phyloP scores from a whole-genome alignment of 2,113 vertebrate species.

The Sigmodon hispidus region DNA sequence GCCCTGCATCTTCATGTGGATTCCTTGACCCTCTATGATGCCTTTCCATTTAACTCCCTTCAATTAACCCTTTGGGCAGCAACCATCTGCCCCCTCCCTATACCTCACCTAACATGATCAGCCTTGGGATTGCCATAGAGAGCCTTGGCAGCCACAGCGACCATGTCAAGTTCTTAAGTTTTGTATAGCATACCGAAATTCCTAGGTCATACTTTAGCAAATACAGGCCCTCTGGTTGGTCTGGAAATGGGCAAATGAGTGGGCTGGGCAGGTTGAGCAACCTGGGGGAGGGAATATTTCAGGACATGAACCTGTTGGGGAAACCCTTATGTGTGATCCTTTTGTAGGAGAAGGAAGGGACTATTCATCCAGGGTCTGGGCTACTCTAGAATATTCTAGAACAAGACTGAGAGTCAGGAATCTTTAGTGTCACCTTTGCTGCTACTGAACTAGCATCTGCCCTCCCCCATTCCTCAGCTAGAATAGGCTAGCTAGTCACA shows the following conservation, averaged over 20 bases:
- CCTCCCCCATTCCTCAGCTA: not conserved
- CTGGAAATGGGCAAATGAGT: not conserved
- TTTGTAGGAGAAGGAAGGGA: not conserved
- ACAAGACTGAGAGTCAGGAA: not conserved
- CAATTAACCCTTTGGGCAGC: not conserved
- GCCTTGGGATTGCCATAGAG: not conserved
- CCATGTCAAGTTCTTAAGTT: fast-evolving
- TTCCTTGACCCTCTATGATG: not conserved
- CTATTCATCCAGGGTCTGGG: not conserved
- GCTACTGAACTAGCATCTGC: not conserved
- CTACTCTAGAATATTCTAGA: not conserved
- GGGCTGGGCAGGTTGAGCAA: not conserved
- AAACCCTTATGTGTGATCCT: not conserved
- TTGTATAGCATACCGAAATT: fast-evolving
- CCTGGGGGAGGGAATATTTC: not conserved
- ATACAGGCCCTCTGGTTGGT: not conserved
- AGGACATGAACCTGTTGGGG: not conserved
- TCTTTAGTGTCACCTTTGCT: not conserved
- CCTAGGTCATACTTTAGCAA: not conserved
- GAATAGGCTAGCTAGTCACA: not conserved
- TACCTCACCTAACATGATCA: not conserved
- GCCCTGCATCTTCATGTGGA: not conserved
- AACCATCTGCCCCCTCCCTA: not conserved
- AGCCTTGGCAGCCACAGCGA: not conserved
- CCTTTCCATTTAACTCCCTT: not conserved